Evolutionary conservation across 2,888 invertebrate genomes (phyloP), one percentile per base, ranked within the genome.

Genomic region (Salpingus planirostris): DNA sequence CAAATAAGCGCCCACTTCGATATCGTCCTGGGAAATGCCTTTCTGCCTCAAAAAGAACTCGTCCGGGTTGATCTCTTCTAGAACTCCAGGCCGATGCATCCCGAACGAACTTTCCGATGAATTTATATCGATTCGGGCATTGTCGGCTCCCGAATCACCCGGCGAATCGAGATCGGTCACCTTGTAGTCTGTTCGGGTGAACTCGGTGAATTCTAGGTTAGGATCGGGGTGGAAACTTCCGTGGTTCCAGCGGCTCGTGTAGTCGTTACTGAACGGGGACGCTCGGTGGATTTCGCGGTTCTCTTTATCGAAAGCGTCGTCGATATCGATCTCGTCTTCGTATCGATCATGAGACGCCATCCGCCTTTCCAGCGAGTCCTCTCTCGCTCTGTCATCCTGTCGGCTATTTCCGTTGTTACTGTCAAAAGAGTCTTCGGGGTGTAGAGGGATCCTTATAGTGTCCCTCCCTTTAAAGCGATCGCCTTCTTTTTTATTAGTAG

Each of bases 1-100:
- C 33, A 87, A 71, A 54, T 82, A 85, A 60, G 78, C 75, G 38
- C 83, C 80, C 36, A 85, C 71, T 62, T 81, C 80, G 56, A 86
- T 82, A 65, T 86, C 80, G 62, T 86, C 86, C 54, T 80, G 79
- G 43, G 86, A 85, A 54, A 86, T 79, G 40, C 85, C 87, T 58
- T 83, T 79, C 62, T 82, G 81, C 46, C 87, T 73, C 39, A 88
- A 69, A 60, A 87, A 86, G 68, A 88, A 89, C 66, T 89, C 87
- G 62, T 89, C 88, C 24, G 85, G 83, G 57, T 87, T 80, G 44
- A 88, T 83, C 67, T 88, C 86, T 65, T 88, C 88, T 52, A 89
- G 74, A 2, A 85, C 80, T 1, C 79, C 78, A 29, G 71, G 71
- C 29, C 75, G 66, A 13, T 68, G 60, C 15, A 67, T 53, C 24